phyloP scores from a whole-genome alignment of 1,140 invertebrate genomes.

The Ostrea denselamellosa region DNA sequence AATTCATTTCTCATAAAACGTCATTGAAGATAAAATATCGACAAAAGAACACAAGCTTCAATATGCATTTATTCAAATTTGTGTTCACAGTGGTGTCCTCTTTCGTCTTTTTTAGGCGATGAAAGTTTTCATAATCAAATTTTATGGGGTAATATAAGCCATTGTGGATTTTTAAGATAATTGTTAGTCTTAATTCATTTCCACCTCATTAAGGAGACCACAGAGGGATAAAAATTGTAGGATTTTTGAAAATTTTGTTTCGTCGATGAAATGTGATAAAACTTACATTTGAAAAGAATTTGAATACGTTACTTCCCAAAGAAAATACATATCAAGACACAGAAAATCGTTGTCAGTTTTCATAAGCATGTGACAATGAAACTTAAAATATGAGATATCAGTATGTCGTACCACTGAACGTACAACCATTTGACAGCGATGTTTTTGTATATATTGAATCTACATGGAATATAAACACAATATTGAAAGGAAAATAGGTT shows the following conservation, averaged over 20 bases:
- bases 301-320: neutral
- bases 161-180: conserved; percentile 27
- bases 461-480: no score
- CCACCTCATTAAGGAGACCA: neutral
- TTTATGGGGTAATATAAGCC: conserved; percentile 32
- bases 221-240: conserved; percentile 7
- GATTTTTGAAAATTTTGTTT: neutral
- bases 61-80: conserved; percentile 26
- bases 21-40: conserved; percentile 23
- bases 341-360: neutral
- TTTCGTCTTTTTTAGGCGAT: conserved; percentile 15
- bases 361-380: no score
- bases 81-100: neutral
- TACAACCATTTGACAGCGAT: no score
- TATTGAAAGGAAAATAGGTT: no score
- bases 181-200: conserved; percentile 23
- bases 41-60: neutral
- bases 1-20: conserved; percentile 31
- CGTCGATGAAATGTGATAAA: neutral
- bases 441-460: no score
- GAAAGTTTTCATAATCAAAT: conserved; percentile 39
- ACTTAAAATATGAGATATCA: neutral
- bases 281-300: neutral
- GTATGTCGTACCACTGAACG: neutral
- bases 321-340: neutral